Percentiles rank a stretch among this genome's conserved stretches.
Evolutionary conservation across 2,113 vertebrate genomes (phyloP).

Genomic region (Larimichthys crocea): DNA sequence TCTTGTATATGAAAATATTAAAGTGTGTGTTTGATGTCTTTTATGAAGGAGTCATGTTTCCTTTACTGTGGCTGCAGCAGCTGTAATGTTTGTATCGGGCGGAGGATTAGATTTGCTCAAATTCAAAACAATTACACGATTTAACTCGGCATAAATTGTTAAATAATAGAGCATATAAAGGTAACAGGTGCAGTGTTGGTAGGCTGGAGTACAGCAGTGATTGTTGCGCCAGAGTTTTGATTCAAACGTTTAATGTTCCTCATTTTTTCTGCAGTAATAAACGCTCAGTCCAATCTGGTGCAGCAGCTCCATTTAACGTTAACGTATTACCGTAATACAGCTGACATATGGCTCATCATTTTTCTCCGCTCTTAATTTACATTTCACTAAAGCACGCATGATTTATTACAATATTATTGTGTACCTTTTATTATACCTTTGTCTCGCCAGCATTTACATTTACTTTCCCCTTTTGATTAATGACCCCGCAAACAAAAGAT

Average conservation of each 20-base stretch:
- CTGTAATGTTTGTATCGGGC: neutral
- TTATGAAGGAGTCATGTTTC: neutral
- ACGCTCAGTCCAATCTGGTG: no score
- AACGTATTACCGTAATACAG: neutral
- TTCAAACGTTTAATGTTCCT: no score
- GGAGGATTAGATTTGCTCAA: no score
- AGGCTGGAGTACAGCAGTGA: neutral
- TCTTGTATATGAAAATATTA: no score
- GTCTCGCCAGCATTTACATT: constrained; percentile 11
- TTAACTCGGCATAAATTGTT: neutral
- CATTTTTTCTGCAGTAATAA: no score
- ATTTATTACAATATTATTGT: constrained; percentile 30
- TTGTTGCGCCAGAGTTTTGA: no score
- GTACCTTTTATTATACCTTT: constrained; percentile 15
- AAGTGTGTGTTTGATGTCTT: neutral
- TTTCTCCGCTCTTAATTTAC: neutral
- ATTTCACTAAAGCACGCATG: neutral
- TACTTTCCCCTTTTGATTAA: constrained; percentile 16
- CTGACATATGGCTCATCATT: neutral
- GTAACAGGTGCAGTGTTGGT: neutral
- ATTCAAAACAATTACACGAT: neutral
- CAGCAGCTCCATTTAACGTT: neutral
- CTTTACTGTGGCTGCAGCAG: neutral
- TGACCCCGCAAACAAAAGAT: constrained; percentile 39
- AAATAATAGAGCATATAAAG: neutral